phyloP scores from a whole-genome alignment of 2,113 vertebrate species.

The Macheiramphus alcinus region DNA sequence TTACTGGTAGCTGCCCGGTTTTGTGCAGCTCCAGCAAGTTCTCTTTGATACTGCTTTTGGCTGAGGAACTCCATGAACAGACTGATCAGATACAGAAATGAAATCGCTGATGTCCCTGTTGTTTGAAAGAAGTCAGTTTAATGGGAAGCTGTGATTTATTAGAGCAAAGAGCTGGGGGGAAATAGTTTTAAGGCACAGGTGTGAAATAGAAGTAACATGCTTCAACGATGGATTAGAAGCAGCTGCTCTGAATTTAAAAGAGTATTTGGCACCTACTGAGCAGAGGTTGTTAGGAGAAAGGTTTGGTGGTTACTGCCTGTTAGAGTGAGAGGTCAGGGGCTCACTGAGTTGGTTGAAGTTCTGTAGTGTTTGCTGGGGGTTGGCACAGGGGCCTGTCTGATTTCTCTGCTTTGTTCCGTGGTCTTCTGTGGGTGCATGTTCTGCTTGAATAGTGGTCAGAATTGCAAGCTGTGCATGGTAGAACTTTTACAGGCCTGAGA shows the following conservation, averaged over 20 bases:
- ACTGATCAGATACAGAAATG: neutral
- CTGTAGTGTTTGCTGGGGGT: neutral
- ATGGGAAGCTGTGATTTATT: neutral
- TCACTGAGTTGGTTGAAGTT: neutral
- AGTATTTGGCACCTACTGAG: neutral
- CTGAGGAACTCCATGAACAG: neutral
- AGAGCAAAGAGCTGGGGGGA: neutral
- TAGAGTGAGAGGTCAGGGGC: neutral
- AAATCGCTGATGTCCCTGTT: rapidly evolving
- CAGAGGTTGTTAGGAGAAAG: neutral
- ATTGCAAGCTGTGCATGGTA: neutral
- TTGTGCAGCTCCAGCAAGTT: neutral
- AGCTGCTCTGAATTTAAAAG: neutral
- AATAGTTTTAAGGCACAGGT: neutral
- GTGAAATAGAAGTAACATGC: neutral
- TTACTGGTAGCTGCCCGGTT: neutral
- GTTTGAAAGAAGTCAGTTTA: neutral
- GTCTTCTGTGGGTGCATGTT: neutral
- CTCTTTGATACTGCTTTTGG: neutral
- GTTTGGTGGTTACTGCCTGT: neutral
- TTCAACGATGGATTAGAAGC: neutral
- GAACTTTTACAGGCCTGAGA: neutral
- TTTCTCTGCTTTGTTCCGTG: neutral
- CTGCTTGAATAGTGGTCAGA: neutral
- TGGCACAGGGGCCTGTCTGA: neutral